phyloP scores from a whole-genome alignment of 2,888 invertebrate species.

The Punctoribates punctum region DNA sequence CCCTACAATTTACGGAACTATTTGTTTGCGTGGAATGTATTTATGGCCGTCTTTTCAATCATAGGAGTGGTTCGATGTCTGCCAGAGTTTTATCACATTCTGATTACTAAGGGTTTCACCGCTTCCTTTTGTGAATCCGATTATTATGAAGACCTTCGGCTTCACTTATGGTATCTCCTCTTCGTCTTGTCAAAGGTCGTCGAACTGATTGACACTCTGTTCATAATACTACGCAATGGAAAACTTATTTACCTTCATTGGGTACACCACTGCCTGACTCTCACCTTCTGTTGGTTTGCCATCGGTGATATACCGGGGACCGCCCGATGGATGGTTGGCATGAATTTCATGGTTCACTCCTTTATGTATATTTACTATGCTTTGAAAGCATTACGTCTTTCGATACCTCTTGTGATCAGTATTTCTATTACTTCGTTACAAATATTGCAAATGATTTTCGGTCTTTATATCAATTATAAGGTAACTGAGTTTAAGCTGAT shows the following conservation, averaged over 20 bases:
- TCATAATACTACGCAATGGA: conserved; percentile 37
- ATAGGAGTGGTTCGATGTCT: conserved; percentile 28
- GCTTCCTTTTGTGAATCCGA: too few relatives aligned
- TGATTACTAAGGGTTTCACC: neutral
- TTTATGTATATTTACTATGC: conserved; percentile 91
- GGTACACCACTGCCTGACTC: conserved; percentile 39
- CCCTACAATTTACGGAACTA: neutral
- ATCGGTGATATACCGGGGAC: conserved; percentile 31
- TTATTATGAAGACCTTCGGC: conserved; percentile 27
- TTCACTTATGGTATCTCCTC: conserved; percentile 38
- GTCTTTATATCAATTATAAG: conserved; percentile 65
- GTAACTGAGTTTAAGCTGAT: conserved; percentile 12
- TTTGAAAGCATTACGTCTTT: conserved; percentile 75
- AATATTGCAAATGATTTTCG: conserved; percentile 87
- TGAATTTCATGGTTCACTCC: conserved; percentile 67
- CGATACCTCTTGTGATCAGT: conserved; percentile 70
- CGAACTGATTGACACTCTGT: conserved; percentile 39
- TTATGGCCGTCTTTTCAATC: conserved; percentile 28
- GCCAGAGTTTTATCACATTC: conserved; percentile 28
- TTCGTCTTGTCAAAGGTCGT: conserved; percentile 29
- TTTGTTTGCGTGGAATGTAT: neutral
- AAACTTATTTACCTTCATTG: conserved; percentile 37
- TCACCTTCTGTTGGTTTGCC: conserved; percentile 36
- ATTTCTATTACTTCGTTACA: conserved; percentile 90
- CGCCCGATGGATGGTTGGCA: conserved; percentile 42